phyloP scores from a whole-genome alignment of 2,888 invertebrate species.

The Idaea dimidiata region DNA sequence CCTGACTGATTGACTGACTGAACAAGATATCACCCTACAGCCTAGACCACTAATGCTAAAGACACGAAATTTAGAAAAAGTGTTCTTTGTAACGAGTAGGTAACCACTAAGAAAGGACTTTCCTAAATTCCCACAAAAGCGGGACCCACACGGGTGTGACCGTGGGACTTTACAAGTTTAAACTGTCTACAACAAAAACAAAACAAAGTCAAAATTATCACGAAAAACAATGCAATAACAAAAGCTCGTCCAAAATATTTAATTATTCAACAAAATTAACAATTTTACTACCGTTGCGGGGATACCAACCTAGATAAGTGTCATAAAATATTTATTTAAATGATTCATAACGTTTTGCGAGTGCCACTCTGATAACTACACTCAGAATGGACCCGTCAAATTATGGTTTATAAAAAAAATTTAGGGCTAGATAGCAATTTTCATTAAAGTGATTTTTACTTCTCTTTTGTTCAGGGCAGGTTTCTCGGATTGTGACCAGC shows the following conservation, averaged over 20 bases:
- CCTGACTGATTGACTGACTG: too few relatives aligned
- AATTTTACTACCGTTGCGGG: slow-evolving; percentile 24
- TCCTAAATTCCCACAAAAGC: not conserved
- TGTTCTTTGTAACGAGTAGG: too few relatives aligned
- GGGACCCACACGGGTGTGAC: not conserved
- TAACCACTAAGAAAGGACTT: too few relatives aligned
- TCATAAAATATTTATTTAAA: slow-evolving; percentile 2
- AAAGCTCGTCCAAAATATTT: not conserved
- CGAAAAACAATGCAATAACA: not conserved
- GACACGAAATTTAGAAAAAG: too few relatives aligned
- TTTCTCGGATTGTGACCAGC: too few relatives aligned
- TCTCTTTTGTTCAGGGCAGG: too few relatives aligned
- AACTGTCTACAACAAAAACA: not conserved
- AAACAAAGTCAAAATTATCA: not conserved
- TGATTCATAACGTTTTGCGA: not conserved
- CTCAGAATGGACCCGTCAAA: not conserved
- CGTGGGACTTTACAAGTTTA: not conserved
- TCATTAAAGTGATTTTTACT: too few relatives aligned
- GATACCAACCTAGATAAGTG: slow-evolving; percentile 3
- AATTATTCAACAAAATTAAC: slow-evolving; percentile 26
- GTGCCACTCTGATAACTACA: not conserved
- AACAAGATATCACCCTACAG: too few relatives aligned
- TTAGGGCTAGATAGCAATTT: too few relatives aligned
- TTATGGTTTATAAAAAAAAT: not conserved
- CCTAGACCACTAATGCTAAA: too few relatives aligned